phyloP scores from a whole-genome alignment of 2,888 invertebrate genomes.

The Tortrix viridana region DNA sequence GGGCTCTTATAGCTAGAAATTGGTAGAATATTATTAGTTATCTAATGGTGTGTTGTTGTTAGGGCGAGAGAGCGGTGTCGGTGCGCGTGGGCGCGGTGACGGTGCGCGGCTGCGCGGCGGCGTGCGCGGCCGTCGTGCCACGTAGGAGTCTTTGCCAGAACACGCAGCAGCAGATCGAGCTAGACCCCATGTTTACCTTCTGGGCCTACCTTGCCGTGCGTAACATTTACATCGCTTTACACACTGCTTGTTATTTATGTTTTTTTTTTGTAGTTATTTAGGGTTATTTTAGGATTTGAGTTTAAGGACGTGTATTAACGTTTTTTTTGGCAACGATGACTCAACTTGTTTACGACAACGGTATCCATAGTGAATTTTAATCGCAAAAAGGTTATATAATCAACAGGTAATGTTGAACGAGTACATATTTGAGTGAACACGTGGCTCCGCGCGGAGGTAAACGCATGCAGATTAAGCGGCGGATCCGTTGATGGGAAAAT shows the following conservation, averaged over 20 bases:
- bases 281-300: background rate
- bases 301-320: background rate
- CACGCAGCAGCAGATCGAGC: slow-evolving; percentile 82
- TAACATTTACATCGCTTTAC: slow-evolving; percentile 34
- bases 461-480: slow-evolving; percentile 62
- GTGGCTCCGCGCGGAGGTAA: slow-evolving; percentile 50
- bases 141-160: slow-evolving; percentile 85
- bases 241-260: background rate
- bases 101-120: slow-evolving; percentile 81
- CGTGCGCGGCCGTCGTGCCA: slow-evolving; percentile 84
- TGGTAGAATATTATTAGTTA: too few relatives aligned
- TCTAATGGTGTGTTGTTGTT: slow-evolving; percentile 17
- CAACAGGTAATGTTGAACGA: background rate
- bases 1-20: too few relatives aligned
- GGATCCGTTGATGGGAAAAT: slow-evolving; percentile 72
- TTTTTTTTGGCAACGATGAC: background rate
- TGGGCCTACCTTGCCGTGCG: slow-evolving; percentile 88
- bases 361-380: background rate
- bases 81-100: slow-evolving; percentile 60
- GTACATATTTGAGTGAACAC: slow-evolving; percentile 46
- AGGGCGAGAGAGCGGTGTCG: slow-evolving; percentile 52
- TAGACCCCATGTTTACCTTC: slow-evolving; percentile 87
- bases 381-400: background rate
- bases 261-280: background rate
- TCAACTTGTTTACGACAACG: background rate